Evolutionary conservation across 2,113 vertebrate species (phyloP).

Genomic region (Mirounga angustirostris): DNA sequence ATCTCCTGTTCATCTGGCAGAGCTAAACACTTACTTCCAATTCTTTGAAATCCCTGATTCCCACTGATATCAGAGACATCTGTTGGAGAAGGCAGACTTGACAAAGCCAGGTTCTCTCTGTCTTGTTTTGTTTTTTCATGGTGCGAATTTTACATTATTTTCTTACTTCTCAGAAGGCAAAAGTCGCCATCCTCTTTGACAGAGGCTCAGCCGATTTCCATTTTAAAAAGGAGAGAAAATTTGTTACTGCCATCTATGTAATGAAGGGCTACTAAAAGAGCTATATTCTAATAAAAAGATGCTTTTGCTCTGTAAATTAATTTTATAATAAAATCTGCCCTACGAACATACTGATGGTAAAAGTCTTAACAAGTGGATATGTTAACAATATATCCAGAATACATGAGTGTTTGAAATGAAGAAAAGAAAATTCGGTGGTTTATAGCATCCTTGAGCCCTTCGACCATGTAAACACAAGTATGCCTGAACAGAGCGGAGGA

Average conservation of each 20-base stretch:
- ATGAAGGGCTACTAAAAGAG: slow-evolving; percentile 1
- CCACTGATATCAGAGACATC: slow-evolving; percentile 51
- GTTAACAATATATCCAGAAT: slow-evolving; percentile 50
- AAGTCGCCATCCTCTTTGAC: slow-evolving; percentile 34
- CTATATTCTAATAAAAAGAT: background rate
- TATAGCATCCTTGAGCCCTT: background rate
- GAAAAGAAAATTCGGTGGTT: background rate
- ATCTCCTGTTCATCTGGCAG: background rate
- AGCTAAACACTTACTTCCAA: background rate
- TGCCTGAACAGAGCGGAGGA: background rate
- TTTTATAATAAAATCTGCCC: slow-evolving; percentile 27
- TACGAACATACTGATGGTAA: background rate
- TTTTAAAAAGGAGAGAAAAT: slow-evolving; percentile 19
- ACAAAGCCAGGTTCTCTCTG: slow-evolving; percentile 23
- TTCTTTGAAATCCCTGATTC: slow-evolving; percentile 57
- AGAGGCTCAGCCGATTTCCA: background rate
- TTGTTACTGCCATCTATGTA: background rate
- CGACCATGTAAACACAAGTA: background rate
- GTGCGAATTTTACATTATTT: slow-evolving; percentile 58
- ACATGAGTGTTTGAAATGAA: background rate
- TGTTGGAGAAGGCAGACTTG: slow-evolving; percentile 60
- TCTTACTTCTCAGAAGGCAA: slow-evolving; percentile 44
- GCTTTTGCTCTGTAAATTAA: slow-evolving; percentile 38
- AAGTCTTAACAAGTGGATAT: background rate
- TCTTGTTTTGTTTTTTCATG: background rate